Conservation (phyloP, 1,140 invertebrate genomes). For the Hylaeus volcanicus region DNA sequence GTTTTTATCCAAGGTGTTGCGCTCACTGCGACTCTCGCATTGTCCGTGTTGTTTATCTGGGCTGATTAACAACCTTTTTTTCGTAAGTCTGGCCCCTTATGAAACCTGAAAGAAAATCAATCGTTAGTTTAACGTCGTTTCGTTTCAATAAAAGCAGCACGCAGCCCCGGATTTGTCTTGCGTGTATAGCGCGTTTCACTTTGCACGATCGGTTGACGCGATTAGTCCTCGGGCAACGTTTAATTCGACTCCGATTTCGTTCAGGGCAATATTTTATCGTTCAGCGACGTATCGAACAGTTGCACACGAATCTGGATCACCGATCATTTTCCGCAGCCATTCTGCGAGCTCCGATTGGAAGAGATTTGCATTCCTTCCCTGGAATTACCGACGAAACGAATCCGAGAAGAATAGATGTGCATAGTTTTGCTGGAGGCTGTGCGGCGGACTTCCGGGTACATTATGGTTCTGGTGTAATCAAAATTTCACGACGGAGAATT, state of each 20-base stretch:
- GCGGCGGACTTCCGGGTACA: conserved; percentile 46
- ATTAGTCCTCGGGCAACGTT: conserved; percentile 46
- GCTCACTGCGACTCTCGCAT: not conserved
- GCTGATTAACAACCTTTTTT: conserved; percentile 10
- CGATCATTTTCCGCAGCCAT: conserved; percentile 16
- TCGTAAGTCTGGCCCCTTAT: conserved; percentile 5
- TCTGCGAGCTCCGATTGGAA: not conserved
- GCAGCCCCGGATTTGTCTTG: conserved; percentile 31
- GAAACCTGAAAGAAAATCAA: conserved; percentile 37
- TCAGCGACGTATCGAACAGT: conserved; percentile 12
- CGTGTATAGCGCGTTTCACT: conserved; percentile 38
- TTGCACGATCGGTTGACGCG: conserved; percentile 34
- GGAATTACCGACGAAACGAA: conserved; percentile 28
- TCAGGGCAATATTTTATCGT: conserved; percentile 52
- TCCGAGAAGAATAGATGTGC: conserved; percentile 26
- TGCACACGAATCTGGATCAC: conserved; percentile 36
- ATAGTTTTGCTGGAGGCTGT: conserved; percentile 14
- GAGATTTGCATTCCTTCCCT: conserved; percentile 19
- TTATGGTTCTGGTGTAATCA: conserved; percentile 13
- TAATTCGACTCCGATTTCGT: conserved; percentile 46
- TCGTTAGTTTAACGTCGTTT: conserved; percentile 27
- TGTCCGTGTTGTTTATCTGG: conserved; percentile 14
- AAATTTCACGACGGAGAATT: not conserved
- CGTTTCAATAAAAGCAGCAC: conserved; percentile 34
- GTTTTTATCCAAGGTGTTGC: not conserved